Percentiles rank a stretch among this genome's conserved stretches.
Evolutionary conservation across 2,888 invertebrate genomes (phyloP).

Genomic region (Tricholauxania praeusta): DNA sequence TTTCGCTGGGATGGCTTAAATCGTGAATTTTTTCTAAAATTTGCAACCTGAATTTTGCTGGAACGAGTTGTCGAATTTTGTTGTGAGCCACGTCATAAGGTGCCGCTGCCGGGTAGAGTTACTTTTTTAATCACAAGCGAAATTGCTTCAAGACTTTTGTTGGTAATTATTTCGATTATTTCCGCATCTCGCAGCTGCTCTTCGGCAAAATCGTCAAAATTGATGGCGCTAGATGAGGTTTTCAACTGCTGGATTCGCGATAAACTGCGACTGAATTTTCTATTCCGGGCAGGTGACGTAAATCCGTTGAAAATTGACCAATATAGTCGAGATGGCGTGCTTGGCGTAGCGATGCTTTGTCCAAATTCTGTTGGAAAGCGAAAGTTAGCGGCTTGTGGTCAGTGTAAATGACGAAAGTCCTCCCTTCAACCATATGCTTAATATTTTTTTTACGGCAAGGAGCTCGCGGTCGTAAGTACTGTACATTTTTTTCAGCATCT

Average conservation of each 20-base stretch:
- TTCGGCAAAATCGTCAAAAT: no score
- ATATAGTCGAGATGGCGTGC: slow-evolving; percentile 16
- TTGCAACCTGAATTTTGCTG: slow-evolving; percentile 3
- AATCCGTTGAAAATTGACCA: slow-evolving; percentile 31
- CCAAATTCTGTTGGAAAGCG: slow-evolving; percentile 23
- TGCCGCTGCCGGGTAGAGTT: no score
- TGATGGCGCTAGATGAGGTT: no score
- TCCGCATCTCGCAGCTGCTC: no score
- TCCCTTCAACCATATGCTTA: slow-evolving; percentile 33
- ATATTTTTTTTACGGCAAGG: slow-evolving; percentile 19
- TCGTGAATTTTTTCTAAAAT: slow-evolving; percentile 34
- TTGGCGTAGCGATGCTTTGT: slow-evolving; percentile 30
- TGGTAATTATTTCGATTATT: no score
- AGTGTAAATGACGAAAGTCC: slow-evolving; percentile 22
- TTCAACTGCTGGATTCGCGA: no score
- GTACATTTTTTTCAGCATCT: slow-evolving; percentile 37
- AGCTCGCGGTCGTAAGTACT: slow-evolving; percentile 31
- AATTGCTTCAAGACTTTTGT: no score
- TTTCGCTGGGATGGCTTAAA: slow-evolving; percentile 33
- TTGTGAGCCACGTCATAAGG: no score
- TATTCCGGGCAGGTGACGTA: not conserved
- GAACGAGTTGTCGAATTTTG: no score
- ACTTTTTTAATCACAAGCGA: no score
- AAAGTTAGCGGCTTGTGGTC: slow-evolving; percentile 35
- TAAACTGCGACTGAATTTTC: no score